Evolutionary conservation across 2,888 invertebrate species (phyloP).

Genomic region (Ptychoptera contaminata): DNA sequence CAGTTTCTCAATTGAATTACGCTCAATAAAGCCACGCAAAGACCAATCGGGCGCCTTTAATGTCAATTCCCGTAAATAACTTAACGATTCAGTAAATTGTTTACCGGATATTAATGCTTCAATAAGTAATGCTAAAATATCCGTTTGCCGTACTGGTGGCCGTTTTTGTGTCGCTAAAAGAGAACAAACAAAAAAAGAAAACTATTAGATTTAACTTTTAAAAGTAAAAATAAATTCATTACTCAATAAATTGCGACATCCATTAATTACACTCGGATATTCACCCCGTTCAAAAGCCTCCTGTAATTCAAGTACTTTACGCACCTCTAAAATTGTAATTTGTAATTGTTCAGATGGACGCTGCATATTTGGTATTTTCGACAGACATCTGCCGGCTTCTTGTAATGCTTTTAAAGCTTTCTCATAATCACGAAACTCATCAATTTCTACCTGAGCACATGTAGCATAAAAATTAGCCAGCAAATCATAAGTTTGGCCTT

Average conservation of each 20-base stretch:
- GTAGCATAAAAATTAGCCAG: constrained; percentile 91
- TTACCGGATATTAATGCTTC: constrained; percentile 24
- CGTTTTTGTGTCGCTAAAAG: constrained; percentile 25
- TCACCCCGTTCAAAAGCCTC: constrained; percentile 26
- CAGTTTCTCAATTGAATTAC: constrained; percentile 23
- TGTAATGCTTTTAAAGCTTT: constrained; percentile 84
- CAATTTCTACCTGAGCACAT: constrained; percentile 72
- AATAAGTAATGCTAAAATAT: constrained; percentile 25
- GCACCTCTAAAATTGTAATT: constrained; percentile 25
- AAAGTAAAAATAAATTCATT: constrained; percentile 1
- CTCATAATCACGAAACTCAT: constrained; percentile 86
- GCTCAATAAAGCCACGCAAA: constrained; percentile 22
- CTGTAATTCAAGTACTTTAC: constrained; percentile 25
- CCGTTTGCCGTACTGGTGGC: constrained; percentile 26
- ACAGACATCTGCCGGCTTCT: constrained; percentile 69
- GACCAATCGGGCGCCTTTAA: constrained; percentile 27
- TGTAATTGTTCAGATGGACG: constrained; percentile 28
- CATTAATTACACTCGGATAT: constrained; percentile 22
- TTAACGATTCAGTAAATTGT: constrained; percentile 26
- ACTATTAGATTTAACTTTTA: background rate
- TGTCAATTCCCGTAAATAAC: constrained; percentile 24
- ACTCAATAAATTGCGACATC: constrained; percentile 27
- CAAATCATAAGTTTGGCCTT: constrained; percentile 79
- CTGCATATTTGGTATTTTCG: constrained; percentile 28
- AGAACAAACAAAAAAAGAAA: background rate